Evolutionary conservation across 2,797 vertebrate species (phyloP), one percentile per base, ranked within the genome.

Genomic region (Scyliorhinus canicula): DNA sequence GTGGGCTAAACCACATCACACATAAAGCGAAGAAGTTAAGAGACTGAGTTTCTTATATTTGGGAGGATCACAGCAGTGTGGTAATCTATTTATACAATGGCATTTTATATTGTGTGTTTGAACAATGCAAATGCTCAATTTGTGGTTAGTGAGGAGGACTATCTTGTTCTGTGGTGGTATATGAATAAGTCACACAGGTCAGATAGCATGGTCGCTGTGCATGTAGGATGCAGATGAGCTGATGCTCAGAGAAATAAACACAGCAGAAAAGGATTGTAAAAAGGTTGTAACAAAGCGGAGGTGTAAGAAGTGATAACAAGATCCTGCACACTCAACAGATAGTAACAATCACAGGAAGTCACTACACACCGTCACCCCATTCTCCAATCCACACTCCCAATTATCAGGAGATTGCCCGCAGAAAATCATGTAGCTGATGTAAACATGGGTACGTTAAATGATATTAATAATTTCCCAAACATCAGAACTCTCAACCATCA

Each of bases 1-100:
- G 86, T 63, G 55, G 55, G 86, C 52, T 57, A 60, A 60, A 60
- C 86, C 86, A 90, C 86, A 60, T 90, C 86, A 90, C 52, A 90
- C 86, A 90, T 14, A 90, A 60, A 21, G 35, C 8, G 52, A 90
- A 60, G 86, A 90, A 40, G 35, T 40, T 90, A 55, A 40, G 55
- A 90, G 55, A n/a, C 86, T 90, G 31, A 55, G 31, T 31, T 86
- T 86, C 47, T 86, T 86, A 35, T 35, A 52, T 55, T 86, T 86
- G 55, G 86, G 86, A 90, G 86, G 55, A 90, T 90, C 55, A 90
- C 86, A 60, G 52, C 86, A n/a, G 55, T 60, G 55, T 40, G 86
- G 86, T 63, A n/a, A 60, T 21, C 86, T 90, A 90, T 90, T 90
- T 90, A 60, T 90, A 90, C 86, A 90, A 40, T 60, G 55, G 86